A percentile compares a stretch with the other conserved stretches of the same genome.
Evolutionary conservation across 2,113 vertebrate species (phyloP).

Genomic region (Siphamia tubifer): DNA sequence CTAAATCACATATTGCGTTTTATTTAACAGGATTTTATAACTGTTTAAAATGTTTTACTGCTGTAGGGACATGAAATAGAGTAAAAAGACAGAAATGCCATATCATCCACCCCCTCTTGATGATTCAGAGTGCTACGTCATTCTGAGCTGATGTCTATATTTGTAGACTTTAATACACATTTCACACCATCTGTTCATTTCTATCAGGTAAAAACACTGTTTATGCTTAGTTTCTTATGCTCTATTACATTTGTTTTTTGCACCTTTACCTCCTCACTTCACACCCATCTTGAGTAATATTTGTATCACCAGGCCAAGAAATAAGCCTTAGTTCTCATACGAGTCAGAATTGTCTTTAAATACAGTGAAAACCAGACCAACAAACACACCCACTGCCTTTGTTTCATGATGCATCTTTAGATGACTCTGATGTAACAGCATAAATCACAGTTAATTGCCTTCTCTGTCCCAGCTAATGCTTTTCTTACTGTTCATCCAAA

Average conservation of each 20-base stretch:
- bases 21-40: too few species aligned
- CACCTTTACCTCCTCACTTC: background rate
- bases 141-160: background rate
- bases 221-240: background rate
- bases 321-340: background rate
- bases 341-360: background rate
- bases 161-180: background rate
- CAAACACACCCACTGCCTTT: background rate
- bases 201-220: background rate
- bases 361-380: background rate
- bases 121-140: conserved; percentile 6
- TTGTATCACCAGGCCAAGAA: too few species aligned
- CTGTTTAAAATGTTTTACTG: too few species aligned
- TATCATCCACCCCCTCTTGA: background rate
- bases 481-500: conserved; percentile 2
- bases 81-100: background rate
- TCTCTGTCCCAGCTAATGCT: conserved; percentile 8
- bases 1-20: too few species aligned
- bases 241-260: background rate
- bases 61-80: too few species aligned
- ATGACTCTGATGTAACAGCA: conserved; percentile 44
- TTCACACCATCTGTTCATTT: background rate
- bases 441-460: conserved; percentile 31
- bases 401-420: conserved; percentile 43
- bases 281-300: background rate